Conservation (phyloP, 2,113 vertebrate species). For the Urocitellus parryii region DNA sequence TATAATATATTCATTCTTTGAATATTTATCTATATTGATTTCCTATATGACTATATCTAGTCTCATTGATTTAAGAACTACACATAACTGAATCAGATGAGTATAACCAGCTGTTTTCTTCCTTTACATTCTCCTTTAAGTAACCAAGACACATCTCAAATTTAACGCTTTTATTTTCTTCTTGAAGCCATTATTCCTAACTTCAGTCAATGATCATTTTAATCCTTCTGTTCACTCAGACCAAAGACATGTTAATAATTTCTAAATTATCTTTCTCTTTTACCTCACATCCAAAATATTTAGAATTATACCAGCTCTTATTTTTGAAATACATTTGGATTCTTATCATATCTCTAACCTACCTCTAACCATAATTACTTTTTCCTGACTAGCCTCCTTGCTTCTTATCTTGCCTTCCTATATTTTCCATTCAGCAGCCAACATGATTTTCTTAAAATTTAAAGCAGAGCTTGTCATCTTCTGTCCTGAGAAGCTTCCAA, state of each 20-base stretch:
- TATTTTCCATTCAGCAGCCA: neutral
- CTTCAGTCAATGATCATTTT: neutral
- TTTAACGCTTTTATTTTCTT: conserved; percentile 41
- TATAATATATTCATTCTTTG: neutral
- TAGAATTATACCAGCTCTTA: neutral
- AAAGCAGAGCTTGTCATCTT: neutral
- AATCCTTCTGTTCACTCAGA: neutral
- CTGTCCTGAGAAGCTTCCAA: neutral
- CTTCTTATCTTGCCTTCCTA: neutral
- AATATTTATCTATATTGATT: neutral
- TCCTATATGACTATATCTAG: neutral
- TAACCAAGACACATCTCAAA: neutral
- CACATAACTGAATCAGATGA: neutral
- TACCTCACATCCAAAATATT: neutral
- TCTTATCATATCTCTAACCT: neutral
- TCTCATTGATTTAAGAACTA: neutral
- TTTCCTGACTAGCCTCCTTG: neutral
- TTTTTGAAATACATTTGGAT: neutral
- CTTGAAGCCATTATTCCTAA: neutral
- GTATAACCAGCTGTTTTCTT: neutral
- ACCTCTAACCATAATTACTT: neutral
- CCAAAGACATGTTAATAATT: neutral
- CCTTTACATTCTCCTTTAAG: neutral
- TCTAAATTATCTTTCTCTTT: neutral
- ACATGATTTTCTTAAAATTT: neutral